These are phyloP conservation scores for Halcyon smyrnensis DNA, from an alignment of 2,797 vertebrate species.

Conservation along the genomic window DNA sequence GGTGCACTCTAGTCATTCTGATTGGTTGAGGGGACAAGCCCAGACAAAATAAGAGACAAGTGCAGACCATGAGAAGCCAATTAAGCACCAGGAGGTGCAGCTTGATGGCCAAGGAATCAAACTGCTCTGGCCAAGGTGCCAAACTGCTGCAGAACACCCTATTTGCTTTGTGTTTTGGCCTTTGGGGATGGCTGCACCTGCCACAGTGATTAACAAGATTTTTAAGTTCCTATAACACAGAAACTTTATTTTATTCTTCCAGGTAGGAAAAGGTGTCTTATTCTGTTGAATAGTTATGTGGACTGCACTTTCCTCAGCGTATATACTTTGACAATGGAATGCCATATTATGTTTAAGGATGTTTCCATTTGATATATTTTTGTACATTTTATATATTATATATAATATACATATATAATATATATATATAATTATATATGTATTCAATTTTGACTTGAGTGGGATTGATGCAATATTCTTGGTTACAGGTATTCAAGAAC, in stretches of 20 bases:
- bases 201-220: neutral
- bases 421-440: neutral
- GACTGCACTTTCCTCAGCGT: neutral
- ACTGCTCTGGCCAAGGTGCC: no score
- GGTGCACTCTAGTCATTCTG: no score
- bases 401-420: neutral
- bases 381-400: neutral
- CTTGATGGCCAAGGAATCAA: no score
- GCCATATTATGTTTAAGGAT: neutral
- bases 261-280: neutral
- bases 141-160: no score
- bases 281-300: neutral
- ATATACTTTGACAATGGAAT: neutral
- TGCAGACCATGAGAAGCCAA: no score
- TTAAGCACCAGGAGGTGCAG: no score
- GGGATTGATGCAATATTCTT: neutral
- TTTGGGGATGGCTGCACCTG: no score
- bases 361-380: neutral
- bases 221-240: neutral
- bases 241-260: neutral
- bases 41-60: no score
- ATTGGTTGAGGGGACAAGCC: no score
- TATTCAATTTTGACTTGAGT: neutral
- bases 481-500: neutral
- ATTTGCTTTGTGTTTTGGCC: no score